phyloP scores from a whole-genome alignment of 1,140 invertebrate species.

The Camponotus vicinus region DNA sequence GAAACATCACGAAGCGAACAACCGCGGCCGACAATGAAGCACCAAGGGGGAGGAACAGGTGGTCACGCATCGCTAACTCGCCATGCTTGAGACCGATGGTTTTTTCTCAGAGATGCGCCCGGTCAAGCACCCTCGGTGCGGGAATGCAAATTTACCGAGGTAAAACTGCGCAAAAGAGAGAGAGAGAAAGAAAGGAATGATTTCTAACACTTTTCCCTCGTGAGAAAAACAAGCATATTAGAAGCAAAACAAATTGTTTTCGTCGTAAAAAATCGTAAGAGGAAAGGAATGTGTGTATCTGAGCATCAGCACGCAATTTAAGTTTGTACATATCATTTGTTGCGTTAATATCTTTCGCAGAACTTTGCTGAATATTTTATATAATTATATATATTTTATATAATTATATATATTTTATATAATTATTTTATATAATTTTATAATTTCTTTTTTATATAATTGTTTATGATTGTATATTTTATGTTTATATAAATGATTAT shows the following conservation, averaged over 20 bases:
- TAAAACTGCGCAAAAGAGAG: neutral
- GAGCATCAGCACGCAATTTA: no score
- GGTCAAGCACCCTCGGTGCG: slow-evolving; percentile 34
- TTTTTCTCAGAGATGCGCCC: slow-evolving; percentile 14
- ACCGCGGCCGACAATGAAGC: slow-evolving; percentile 61
- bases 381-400: no score
- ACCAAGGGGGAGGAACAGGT: slow-evolving; percentile 62
- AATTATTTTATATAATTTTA: no score
- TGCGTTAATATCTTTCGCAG: no score
- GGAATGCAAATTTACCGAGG: slow-evolving; percentile 31
- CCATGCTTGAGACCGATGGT: slow-evolving; percentile 22
- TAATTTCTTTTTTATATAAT: no score
- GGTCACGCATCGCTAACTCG: slow-evolving; percentile 65
- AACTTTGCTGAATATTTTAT: no score
- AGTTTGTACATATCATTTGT: no score
- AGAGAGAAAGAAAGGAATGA: no score
- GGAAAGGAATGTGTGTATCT: no score
- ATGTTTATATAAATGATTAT: neutral
- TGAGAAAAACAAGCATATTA: neutral
- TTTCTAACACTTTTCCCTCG: neutral
- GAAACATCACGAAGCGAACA: slow-evolving; percentile 52
- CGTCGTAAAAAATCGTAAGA: neutral
- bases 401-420: no score
- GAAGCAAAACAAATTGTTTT: neutral
- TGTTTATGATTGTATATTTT: no score